Percentiles rank a stretch among this genome's conserved stretches.
phyloP scores from a whole-genome alignment of 2,797 vertebrate species.

The Thaleichthys pacificus region DNA sequence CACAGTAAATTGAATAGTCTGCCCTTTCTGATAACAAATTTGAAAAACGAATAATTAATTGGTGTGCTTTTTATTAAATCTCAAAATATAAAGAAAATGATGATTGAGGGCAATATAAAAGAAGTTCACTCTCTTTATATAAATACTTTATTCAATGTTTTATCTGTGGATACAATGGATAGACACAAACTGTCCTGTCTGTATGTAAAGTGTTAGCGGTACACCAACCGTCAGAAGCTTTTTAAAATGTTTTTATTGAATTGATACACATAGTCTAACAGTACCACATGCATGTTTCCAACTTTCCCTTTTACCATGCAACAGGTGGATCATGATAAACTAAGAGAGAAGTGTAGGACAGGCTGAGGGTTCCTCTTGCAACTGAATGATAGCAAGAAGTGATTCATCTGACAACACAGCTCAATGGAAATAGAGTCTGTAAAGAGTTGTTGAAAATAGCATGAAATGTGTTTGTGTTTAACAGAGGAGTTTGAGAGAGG shows the following conservation, averaged over 20 bases:
- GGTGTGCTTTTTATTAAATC: not conserved
- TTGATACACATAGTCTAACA: conserved; percentile 78
- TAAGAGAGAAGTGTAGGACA: conserved; percentile 55
- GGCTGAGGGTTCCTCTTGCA: conserved; percentile 14
- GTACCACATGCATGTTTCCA: conserved; percentile 79
- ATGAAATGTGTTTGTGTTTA: not conserved
- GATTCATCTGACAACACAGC: no score
- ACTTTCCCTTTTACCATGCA: conserved; percentile 77
- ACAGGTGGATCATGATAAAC: conserved; percentile 64
- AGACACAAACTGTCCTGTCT: conserved; percentile 92
- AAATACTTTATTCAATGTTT: conserved; percentile 91
- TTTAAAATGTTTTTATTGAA: conserved; percentile 60
- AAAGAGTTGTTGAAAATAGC: conserved; percentile 19
- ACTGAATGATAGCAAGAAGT: no score
- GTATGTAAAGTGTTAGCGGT: conserved; percentile 83
- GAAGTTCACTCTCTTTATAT: conserved; percentile 70
- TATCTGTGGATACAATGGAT: conserved; percentile 86
- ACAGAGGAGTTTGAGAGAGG: not conserved
- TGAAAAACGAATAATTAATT: not conserved
- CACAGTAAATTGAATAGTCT: conserved; percentile 52
- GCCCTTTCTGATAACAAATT: conserved; percentile 48
- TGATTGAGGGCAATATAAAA: not conserved
- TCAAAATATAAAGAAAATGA: no score
- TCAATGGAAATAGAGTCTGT: conserved; percentile 28
- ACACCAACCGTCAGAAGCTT: conserved; percentile 68